Conservation (phyloP, 37 sponge, comb jelly and placozoan genomes). For the Chondrosia reniformis region DNA sequence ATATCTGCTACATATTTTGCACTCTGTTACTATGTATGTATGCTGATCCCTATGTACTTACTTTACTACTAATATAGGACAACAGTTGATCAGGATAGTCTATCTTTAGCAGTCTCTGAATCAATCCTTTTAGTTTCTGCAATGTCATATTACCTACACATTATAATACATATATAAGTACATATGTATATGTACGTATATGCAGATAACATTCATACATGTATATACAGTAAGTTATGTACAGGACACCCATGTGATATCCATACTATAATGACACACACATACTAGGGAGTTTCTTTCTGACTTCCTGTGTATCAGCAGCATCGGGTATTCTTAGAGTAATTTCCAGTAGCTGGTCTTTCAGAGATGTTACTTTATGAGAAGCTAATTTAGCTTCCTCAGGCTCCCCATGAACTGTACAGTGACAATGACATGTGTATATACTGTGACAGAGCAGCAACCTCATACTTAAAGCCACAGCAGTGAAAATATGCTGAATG, state of each 20-base stretch:
- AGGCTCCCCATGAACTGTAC: constrained; percentile 41
- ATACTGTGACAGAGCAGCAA: no score
- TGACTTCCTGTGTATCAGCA: constrained; percentile 27
- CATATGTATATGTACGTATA: not conserved
- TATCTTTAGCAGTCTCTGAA: constrained; percentile 70
- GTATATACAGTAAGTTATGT: not conserved
- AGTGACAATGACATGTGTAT: no score
- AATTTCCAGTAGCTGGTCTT: constrained; percentile 34
- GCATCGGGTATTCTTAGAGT: constrained; percentile 59
- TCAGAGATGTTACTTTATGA: not conserved
- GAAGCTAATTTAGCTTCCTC: constrained; percentile 20
- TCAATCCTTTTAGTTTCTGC: constrained; percentile 81
- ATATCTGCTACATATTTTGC: not conserved
- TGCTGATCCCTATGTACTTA: not conserved
- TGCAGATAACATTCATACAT: not conserved
- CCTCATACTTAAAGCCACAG: no score
- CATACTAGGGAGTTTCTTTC: constrained; percentile 80
- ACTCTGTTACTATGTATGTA: not conserved
- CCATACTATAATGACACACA: not conserved
- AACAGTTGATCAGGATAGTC: constrained; percentile 64
- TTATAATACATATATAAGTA: not conserved
- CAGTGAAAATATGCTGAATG: no score
- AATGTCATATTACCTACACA: constrained; percentile 64
- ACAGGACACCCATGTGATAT: not conserved
- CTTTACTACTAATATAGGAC: constrained; percentile 49